Base-by-base conservation (phyloP, 1,140 invertebrate species). In the Drosophila kikkawai region DNA sequence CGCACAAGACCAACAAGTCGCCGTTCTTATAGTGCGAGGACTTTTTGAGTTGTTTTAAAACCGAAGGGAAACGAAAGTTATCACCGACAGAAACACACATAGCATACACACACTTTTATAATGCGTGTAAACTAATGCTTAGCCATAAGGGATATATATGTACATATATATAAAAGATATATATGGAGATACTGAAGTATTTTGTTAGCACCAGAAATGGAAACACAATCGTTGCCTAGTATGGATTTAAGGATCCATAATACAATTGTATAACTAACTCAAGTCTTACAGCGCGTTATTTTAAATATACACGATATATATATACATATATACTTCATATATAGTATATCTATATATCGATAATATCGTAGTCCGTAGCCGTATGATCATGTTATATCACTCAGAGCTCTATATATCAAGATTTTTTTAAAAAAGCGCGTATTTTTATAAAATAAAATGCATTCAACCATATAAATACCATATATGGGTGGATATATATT, bases 21-120 rank as follows among this genome's bases (percentile, higher is more conserved):
- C 67, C 80, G 56, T 92, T 91, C 73, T 93, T 92, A 93, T 93
- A 93, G 91, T 93, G 80, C 85, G 80, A 58, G 48, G 56, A 67
- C n/a, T 48, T 50, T 13, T 44, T 44, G 1, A 48, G 29, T 34
- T 65, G 41, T 69, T 75, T 61, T 17, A 44, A 53, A 53, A 37
- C 0, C 51, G 50, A 39, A 78, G 53, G 68, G 17, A 75, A 68
- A 75, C 82, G 66, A 79, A 82, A 68, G 42, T 68, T 82, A 68
- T 82, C 82, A 75, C 82, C 79, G 82, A 74, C 58, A 71, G 15
- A 63, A 39, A 22, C 13, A 56, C 53, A 37, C 9, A 60, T 59
- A 84, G 34, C 36, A 22, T 8, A 60, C 73, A 84, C 61, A 73
- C 60, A 64, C 47, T 50, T 77, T 69, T 80, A 69, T 70, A 75